A percentile compares a stretch with the other conserved stretches of the same genome.
Conservation (phyloP, 2,888 invertebrate species). For the Hemithea aestivaria region DNA sequence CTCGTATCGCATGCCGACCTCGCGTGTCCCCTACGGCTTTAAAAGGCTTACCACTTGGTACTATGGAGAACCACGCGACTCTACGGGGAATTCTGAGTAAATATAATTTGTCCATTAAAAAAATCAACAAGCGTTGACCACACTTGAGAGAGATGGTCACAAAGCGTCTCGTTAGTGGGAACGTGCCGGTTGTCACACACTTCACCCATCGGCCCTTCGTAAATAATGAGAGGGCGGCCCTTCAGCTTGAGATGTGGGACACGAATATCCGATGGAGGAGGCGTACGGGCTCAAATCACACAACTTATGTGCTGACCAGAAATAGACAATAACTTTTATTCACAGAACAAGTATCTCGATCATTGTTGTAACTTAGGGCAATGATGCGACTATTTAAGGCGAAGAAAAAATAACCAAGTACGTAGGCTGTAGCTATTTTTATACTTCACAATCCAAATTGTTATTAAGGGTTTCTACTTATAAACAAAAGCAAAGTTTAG, state of each 20-base stretch:
- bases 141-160: conserved; percentile 71
- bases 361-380: no score
- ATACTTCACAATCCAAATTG: no score
- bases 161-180: conserved; percentile 78
- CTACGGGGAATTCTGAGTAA: conserved; percentile 56
- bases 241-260: conserved; percentile 41
- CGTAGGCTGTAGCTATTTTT: no score
- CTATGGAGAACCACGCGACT: conserved; percentile 49
- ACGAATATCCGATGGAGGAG: conserved; percentile 39
- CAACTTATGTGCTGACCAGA: no score
- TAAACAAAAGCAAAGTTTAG: conserved; percentile 13
- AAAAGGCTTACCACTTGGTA: conserved; percentile 58
- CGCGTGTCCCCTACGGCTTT: conserved; percentile 57
- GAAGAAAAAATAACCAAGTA: no score
- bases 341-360: no score
- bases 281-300: conserved; percentile 24
- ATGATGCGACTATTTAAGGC: no score
- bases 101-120: conserved; percentile 77
- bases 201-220: conserved; percentile 76
- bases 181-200: conserved; percentile 77
- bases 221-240: conserved; percentile 75
- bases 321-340: no score
- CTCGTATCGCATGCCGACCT: conserved; percentile 48
- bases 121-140: conserved; percentile 73
- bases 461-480: no score